Conservation (phyloP, 2,797 vertebrate species). For the Zenarchopterus dispar region DNA sequence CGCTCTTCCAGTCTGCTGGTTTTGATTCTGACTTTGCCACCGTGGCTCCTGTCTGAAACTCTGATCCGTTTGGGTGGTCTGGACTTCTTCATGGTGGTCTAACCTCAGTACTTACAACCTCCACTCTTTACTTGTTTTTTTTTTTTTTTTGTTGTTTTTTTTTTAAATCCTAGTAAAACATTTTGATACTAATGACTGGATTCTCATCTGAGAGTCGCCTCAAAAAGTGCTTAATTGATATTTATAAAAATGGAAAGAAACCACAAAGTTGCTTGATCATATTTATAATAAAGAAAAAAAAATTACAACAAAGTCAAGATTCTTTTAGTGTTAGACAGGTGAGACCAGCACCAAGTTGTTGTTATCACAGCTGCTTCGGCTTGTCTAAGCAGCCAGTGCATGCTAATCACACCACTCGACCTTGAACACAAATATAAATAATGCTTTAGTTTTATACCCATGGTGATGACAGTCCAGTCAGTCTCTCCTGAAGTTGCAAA, state of each 20-base stretch:
- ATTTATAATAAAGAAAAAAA: slow-evolving; percentile 18
- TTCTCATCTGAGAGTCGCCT: slow-evolving; percentile 3
- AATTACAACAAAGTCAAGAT: slow-evolving; percentile 21
- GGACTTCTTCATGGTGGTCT: slow-evolving; percentile 59
- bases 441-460: slow-evolving; percentile 37
- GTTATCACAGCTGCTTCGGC: slow-evolving; percentile 52
- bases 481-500: slow-evolving; percentile 21
- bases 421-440: slow-evolving; percentile 54
- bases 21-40: slow-evolving; percentile 48
- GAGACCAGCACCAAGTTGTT: slow-evolving; percentile 26
- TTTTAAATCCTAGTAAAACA: slow-evolving; percentile 37
- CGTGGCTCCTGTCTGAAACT: slow-evolving; percentile 36
- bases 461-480: slow-evolving; percentile 35
- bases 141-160: slow-evolving; percentile 13
- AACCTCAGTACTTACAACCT: slow-evolving; percentile 22
- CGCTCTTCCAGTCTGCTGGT: slow-evolving; percentile 33
- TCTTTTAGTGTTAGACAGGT: slow-evolving; percentile 27
- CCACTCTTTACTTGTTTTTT: slow-evolving; percentile 27
- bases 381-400: slow-evolving; percentile 24
- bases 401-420: slow-evolving; percentile 3
- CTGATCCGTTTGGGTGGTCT: slow-evolving; percentile 76
- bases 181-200: slow-evolving; percentile 26
- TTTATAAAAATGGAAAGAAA: slow-evolving; percentile 16
- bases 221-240: slow-evolving; percentile 9
- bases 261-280: not conserved